Base-by-base conservation (phyloP, 2,888 invertebrate species). In the Synanthedon vespiformis region DNA sequence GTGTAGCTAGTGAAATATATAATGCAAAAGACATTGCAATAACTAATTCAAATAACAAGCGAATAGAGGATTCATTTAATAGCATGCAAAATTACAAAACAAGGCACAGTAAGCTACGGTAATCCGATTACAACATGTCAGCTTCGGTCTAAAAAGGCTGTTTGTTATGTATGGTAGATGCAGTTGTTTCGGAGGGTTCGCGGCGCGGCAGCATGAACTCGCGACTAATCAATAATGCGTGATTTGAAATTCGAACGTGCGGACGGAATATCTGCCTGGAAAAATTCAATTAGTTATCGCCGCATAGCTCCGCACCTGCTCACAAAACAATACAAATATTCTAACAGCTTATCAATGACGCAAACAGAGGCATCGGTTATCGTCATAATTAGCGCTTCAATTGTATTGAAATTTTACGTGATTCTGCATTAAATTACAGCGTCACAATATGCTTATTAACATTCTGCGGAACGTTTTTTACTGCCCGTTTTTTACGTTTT, bases 261-360 rank as follows among this genome's bases (percentile, higher is more conserved):
- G 48, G 44, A 44, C 22, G 53, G 52, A 52, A 34, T 34, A 34
- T 34, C 34, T 40, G 52, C 50, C 48, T 53, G 50, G 49, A 48
- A 55, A 55, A 57, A 57, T 52, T 53, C 54, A 52, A 55, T 55
- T n/a, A n/a, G n/a, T n/a, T 57, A 55, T 54, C 53, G 49, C 40
- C 53, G 52, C 49, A 49, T 47, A 49, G 52, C 53, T 54, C 52
- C 53, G 53, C 57, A 57, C 55, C 57, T 57, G 55, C 52, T 51
- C 54, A 50, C 54, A 34, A 51, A 51, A 50, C 52, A 34, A 49
- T 50, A 54, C 51, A 54, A 52, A 56, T 54, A 52, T 47, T 49
- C 52, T 34, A 52, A 41, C 13, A 52, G 51, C 49, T 51, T 49
- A 51, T 52, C 54, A 52, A 40, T 47, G 48, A 44, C 13, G 48